These are phyloP conservation scores for Apodemia duryi DNA, from an alignment of 2,888 invertebrate genomes.

Conservation along the genomic window DNA sequence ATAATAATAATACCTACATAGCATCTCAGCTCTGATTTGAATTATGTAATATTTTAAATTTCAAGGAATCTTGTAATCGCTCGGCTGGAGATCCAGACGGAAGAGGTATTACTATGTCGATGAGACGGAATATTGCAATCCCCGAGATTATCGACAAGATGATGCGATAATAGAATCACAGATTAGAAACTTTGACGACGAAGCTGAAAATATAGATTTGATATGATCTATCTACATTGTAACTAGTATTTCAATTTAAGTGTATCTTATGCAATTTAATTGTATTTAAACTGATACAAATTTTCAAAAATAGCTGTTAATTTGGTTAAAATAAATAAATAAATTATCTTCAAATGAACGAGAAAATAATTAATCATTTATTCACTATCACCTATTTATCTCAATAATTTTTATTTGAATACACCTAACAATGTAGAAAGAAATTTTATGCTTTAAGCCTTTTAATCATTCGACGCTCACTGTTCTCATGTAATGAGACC, in stretches of 20 bases:
- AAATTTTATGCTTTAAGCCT: constrained; percentile 4
- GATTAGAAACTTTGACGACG: not conserved
- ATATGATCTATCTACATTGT: not conserved
- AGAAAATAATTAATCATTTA: too few relatives aligned
- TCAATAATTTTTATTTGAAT: not conserved
- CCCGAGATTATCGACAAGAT: not conserved
- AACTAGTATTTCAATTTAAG: too few relatives aligned
- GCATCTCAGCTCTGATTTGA: not conserved
- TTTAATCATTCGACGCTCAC: not conserved
- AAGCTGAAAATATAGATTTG: constrained; percentile 14
- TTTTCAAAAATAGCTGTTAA: too few relatives aligned
- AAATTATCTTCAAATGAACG: too few relatives aligned
- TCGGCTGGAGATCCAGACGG: not conserved
- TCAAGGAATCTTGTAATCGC: not conserved
- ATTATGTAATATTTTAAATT: not conserved
- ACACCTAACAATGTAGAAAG: not conserved
- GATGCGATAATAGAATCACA: constrained; percentile 1
- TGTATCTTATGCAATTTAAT: too few relatives aligned
- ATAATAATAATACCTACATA: not conserved
- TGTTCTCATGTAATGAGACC: not conserved
- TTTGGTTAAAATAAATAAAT: too few relatives aligned
- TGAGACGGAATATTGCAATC: not conserved
- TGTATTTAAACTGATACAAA: too few relatives aligned
- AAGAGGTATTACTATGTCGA: too few relatives aligned
- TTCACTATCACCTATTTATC: too few relatives aligned